Evolutionary conservation across 2,113 vertebrate species (phyloP).

Genomic region (Tyto alba): DNA sequence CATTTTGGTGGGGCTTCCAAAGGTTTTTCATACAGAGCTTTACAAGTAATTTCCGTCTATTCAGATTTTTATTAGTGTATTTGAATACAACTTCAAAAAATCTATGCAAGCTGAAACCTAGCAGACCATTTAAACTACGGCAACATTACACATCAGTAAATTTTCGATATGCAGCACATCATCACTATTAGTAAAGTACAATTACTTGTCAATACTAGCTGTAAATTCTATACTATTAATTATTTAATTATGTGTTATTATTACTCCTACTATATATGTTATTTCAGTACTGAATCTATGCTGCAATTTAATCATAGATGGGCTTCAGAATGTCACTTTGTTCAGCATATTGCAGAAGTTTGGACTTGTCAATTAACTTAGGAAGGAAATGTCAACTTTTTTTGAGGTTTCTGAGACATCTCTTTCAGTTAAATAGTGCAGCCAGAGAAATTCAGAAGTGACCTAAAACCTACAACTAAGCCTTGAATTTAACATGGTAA

Average conservation of each 20-base stretch:
- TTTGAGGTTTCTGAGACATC: background rate
- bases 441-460: too few relatives aligned
- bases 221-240: background rate
- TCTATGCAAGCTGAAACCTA: background rate
- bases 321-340: background rate
- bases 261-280: too few relatives aligned
- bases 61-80: background rate
- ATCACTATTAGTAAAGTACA: background rate
- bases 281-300: background rate
- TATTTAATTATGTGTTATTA: too few relatives aligned
- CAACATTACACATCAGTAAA: background rate
- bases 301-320: background rate
- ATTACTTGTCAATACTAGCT: background rate
- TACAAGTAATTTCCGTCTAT: background rate
- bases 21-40: background rate
- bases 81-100: background rate
- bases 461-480: too few relatives aligned
- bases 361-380: background rate
- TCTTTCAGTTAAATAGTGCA: too few relatives aligned
- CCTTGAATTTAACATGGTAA: too few relatives aligned
- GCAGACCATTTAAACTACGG: background rate
- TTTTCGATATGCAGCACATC: background rate
- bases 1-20: background rate
- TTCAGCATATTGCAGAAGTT: background rate
- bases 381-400: background rate